Percentiles rank a stretch among this genome's conserved stretches.
phyloP scores from a whole-genome alignment of 2,797 vertebrate genomes.

The Scolopax rusticola region DNA sequence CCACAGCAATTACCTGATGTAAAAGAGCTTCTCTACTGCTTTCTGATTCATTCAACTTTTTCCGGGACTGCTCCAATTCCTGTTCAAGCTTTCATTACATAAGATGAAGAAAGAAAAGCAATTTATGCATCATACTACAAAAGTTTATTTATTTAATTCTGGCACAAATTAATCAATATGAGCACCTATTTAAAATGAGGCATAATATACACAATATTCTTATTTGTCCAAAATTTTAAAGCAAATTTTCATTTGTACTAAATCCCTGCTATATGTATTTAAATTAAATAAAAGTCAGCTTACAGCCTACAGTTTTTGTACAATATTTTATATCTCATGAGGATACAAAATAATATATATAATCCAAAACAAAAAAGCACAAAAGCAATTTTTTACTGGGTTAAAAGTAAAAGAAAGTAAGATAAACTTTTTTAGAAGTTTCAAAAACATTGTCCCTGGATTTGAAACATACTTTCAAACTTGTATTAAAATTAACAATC shows the following conservation, averaged over 20 bases:
- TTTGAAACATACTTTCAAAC: not conserved
- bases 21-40: slow-evolving; percentile 85
- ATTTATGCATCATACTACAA: not conserved
- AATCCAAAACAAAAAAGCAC: not conserved
- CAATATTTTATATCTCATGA: not conserved
- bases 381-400: not conserved
- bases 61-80: slow-evolving; percentile 85
- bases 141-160: not conserved
- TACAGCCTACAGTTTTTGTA: not conserved
- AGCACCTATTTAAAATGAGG: not conserved
- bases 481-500: not conserved
- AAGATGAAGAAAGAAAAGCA: slow-evolving; percentile 22
- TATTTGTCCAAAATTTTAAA: not conserved
- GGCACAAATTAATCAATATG: not conserved
- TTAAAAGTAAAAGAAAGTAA: not conserved
- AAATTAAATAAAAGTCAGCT: not conserved
- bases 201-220: not conserved
- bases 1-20: slow-evolving; percentile 84
- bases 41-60: slow-evolving; percentile 87
- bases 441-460: not conserved
- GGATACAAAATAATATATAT: not conserved
- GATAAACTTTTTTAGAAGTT: not conserved
- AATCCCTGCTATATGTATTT: not conserved
- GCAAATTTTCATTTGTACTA: not conserved
- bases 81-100: slow-evolving; percentile 85